Conservation (phyloP, 1,140 invertebrate genomes). For the Heliconius hermathena region DNA sequence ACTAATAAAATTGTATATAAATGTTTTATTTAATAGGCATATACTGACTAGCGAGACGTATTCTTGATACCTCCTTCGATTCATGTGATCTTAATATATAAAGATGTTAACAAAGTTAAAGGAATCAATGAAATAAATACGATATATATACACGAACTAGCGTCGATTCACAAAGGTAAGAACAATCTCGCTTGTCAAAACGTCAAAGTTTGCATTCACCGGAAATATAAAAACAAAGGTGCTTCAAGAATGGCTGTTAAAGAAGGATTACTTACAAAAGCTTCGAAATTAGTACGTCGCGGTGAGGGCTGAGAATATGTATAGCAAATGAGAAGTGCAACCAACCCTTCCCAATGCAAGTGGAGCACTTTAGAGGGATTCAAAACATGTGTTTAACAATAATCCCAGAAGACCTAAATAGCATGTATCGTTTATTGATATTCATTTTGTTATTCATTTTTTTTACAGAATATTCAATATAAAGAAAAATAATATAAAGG, state of each 20-base stretch:
- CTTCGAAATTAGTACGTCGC: constrained; percentile 53
- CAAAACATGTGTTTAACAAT: constrained; percentile 72
- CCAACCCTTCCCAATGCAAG: constrained; percentile 67
- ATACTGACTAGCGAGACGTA: constrained; percentile 6
- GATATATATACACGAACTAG: not conserved
- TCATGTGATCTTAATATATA: constrained; percentile 44
- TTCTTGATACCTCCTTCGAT: constrained; percentile 44
- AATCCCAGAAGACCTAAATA: constrained; percentile 52
- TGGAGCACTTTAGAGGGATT: constrained; percentile 72
- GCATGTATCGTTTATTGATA: not conserved
- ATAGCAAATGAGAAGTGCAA: constrained; percentile 64
- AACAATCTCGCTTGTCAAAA: constrained; percentile 56
- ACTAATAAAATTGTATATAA: not conserved
- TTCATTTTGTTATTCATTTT: not conserved
- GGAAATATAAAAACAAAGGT: constrained; percentile 68
- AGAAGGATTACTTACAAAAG: constrained; percentile 64
- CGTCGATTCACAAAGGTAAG: not conserved
- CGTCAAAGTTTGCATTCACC: constrained; percentile 51
- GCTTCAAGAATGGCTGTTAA: constrained; percentile 54
- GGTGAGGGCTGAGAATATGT: constrained; percentile 53
- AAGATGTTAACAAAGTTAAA: constrained; percentile 57
- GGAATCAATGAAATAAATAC: constrained; percentile 33
- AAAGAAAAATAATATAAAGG: no score
- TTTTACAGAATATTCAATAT: no score
- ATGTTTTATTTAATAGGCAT: not conserved